phyloP scores from a whole-genome alignment of 2,888 invertebrate species.

The Chaitophorus viminalis region DNA sequence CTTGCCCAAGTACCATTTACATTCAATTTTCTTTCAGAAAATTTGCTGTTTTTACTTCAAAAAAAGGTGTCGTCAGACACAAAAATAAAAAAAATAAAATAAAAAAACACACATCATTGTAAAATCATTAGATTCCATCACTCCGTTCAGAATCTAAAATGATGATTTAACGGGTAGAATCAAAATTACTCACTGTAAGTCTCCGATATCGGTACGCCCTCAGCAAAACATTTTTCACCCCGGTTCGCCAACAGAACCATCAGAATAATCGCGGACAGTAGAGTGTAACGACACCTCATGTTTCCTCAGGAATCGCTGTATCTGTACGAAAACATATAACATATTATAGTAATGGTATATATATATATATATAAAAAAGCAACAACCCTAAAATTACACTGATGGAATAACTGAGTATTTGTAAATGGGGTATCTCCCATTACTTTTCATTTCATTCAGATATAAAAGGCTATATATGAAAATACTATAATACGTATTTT shows the following conservation, averaged over 20 bases:
- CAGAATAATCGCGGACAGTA: slow-evolving; percentile 1
- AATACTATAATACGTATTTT: neutral
- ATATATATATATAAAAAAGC: neutral
- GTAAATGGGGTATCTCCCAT: neutral
- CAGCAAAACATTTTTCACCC: slow-evolving; percentile 43
- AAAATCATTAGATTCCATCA: too few species aligned
- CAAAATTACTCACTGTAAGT: slow-evolving; percentile 42
- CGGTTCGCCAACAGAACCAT: slow-evolving; percentile 27
- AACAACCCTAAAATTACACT: neutral
- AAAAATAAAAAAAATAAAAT: too few species aligned
- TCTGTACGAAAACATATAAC: neutral
- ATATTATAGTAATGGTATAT: neutral
- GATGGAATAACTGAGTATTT: neutral
- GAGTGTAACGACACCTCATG: slow-evolving; percentile 30
- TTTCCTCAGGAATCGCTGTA: neutral
- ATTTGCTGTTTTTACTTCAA: too few species aligned
- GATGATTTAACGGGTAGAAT: neutral
- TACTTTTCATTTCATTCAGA: neutral
- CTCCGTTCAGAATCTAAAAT: too few species aligned
- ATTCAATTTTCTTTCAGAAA: too few species aligned
- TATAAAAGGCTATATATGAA: neutral
- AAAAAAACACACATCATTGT: too few species aligned
- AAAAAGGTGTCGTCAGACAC: too few species aligned
- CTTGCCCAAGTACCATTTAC: too few species aligned
- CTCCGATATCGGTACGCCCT: slow-evolving; percentile 53